Conservation (phyloP, 2,113 vertebrate species). For the Pogonocichla stellata region DNA sequence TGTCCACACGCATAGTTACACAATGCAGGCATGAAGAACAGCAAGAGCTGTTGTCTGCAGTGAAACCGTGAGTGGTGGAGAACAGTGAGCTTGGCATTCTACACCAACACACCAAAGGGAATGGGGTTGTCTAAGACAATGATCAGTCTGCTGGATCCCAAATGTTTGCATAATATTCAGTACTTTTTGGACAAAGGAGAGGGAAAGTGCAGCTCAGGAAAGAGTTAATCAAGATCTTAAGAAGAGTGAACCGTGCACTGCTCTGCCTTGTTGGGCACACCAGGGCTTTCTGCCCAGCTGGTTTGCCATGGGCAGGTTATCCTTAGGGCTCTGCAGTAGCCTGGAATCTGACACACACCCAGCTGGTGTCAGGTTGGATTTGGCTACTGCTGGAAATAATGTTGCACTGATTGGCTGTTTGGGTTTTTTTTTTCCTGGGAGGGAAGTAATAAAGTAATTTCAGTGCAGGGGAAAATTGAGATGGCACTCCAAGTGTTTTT, state of each 20-base stretch:
- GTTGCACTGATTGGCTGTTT: background rate
- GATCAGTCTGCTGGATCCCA: background rate
- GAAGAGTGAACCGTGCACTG: background rate
- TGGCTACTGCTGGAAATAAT: background rate
- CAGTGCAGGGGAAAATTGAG: background rate
- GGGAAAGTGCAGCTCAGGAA: background rate
- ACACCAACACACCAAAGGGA: background rate
- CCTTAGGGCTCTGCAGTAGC: fast-evolving
- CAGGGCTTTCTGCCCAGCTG: background rate
- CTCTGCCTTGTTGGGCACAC: fast-evolving
- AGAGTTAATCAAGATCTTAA: background rate
- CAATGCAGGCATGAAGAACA: background rate
- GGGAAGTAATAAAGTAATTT: background rate
- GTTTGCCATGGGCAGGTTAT: fast-evolving
- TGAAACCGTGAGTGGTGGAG: fast-evolving
- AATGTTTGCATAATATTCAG: background rate
- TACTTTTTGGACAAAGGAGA: background rate
- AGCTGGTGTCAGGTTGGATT: background rate
- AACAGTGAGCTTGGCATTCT: background rate
- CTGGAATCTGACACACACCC: background rate
- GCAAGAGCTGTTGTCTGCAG: background rate
- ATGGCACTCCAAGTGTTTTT: background rate
- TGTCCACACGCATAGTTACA: background rate
- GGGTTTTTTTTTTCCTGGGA: background rate
- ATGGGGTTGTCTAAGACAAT: background rate